Evolutionary conservation across 2,113 vertebrate genomes (phyloP).

Genomic region (Craseonycteris thonglongyai): DNA sequence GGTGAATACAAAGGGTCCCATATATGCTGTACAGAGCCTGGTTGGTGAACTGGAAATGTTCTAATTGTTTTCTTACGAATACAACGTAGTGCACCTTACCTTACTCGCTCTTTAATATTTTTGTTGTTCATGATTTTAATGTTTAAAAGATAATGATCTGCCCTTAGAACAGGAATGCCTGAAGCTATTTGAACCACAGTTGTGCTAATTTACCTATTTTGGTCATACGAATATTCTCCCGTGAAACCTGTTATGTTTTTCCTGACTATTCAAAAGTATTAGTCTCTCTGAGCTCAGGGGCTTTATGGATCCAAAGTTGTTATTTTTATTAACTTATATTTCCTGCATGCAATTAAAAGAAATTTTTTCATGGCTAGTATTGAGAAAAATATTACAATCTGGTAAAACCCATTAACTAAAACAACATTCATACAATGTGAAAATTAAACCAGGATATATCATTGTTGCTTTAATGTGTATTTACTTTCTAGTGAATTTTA

Average conservation of each 20-base stretch:
- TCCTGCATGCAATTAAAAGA: not conserved
- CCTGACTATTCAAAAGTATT: not conserved
- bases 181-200: not conserved
- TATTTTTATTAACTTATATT: not conserved
- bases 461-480: not conserved
- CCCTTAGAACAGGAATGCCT: not conserved
- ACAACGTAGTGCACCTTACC: not conserved
- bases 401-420: not conserved
- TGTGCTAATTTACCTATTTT: not conserved
- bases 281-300: not conserved
- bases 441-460: not conserved
- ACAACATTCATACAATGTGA: not conserved
- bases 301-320: not conserved
- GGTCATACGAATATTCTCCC: not conserved
- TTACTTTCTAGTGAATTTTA: not conserved
- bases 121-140: not conserved
- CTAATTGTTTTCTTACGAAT: not conserved
- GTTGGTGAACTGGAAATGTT: not conserved
- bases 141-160: not conserved
- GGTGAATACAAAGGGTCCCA: fast-evolving
- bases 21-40: fast-evolving
- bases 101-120: not conserved
- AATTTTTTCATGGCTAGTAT: not conserved
- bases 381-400: not conserved
- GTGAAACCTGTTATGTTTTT: not conserved